Evolutionary conservation across 2,888 invertebrate genomes (phyloP).

Genomic region (Meta bourneti): DNA sequence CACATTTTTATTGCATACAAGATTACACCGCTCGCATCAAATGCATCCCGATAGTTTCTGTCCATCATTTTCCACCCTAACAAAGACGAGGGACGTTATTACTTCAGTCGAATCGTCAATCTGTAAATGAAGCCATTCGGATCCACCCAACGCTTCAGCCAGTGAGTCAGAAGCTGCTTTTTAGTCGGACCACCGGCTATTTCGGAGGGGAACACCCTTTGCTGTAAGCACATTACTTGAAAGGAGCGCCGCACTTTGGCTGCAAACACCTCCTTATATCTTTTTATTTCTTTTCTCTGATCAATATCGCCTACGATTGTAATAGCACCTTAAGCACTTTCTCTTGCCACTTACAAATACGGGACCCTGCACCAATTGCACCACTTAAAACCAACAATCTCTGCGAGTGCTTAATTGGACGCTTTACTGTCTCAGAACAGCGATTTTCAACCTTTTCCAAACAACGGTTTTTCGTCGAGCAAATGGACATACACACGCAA

Average conservation of each 20-base stretch:
- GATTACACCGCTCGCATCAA: no score
- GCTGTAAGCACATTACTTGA: neutral
- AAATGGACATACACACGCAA: no score
- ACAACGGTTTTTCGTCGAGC: no score
- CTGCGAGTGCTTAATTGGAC: neutral
- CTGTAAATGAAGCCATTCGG: no score
- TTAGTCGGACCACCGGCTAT: neutral
- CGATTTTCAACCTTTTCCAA: no score
- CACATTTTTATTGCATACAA: neutral
- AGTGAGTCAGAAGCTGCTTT: neutral
- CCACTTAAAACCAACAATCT: neutral
- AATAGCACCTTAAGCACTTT: slow-evolving; percentile 35
- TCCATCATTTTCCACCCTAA: no score
- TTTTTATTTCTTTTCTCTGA: slow-evolving; percentile 28
- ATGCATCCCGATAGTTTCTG: no score
- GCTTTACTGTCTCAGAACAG: neutral
- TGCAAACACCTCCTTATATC: slow-evolving; percentile 23
- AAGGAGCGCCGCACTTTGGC: neutral
- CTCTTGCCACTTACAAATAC: neutral
- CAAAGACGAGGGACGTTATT: no score
- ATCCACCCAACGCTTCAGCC: neutral
- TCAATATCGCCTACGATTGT: slow-evolving; percentile 50
- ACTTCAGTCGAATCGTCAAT: no score
- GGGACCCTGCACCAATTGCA: slow-evolving; percentile 15
- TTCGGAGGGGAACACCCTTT: neutral